Percentiles rank a stretch among this genome's conserved stretches.
Evolutionary conservation across 2,797 vertebrate species (phyloP).

Genomic region (Chelmon rostratus): DNA sequence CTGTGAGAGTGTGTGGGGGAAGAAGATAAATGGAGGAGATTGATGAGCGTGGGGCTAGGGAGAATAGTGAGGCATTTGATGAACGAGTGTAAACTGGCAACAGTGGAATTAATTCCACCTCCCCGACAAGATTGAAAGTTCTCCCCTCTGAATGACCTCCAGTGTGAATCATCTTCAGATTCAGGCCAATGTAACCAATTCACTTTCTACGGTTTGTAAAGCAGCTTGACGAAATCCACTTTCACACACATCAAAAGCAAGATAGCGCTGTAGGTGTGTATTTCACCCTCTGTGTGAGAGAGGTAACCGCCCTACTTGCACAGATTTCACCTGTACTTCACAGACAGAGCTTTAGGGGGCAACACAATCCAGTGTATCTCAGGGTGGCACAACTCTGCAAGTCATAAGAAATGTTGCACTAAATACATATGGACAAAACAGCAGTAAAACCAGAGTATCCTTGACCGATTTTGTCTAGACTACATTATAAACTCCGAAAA

Average conservation of each 20-base stretch:
- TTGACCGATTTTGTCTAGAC: slow-evolving; percentile 60
- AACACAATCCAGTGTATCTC: slow-evolving; percentile 72
- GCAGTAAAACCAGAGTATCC: slow-evolving; percentile 42
- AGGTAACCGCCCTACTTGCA: not conserved
- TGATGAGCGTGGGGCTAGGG: slow-evolving; percentile 80
- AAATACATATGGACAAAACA: slow-evolving; percentile 19
- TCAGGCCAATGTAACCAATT: slow-evolving; percentile 46
- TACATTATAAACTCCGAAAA: slow-evolving; percentile 42
- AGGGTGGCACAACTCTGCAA: slow-evolving; percentile 13
- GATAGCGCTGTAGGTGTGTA: not conserved
- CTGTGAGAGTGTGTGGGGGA: slow-evolving; percentile 75
- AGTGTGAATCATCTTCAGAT: slow-evolving; percentile 59
- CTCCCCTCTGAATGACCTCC: slow-evolving; percentile 82
- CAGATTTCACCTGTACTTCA: slow-evolving; percentile 70
- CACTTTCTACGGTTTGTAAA: slow-evolving; percentile 44
- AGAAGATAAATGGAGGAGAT: slow-evolving; percentile 77
- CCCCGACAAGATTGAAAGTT: slow-evolving; percentile 79
- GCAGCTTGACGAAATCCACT: slow-evolving; percentile 29
- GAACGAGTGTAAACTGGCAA: slow-evolving; percentile 86
- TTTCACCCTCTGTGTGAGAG: not conserved
- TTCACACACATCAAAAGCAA: slow-evolving; percentile 12
- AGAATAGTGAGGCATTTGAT: slow-evolving; percentile 86
- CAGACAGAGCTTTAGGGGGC: slow-evolving; percentile 79
- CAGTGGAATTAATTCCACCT: slow-evolving; percentile 85
- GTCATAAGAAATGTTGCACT: slow-evolving; percentile 41